These are phyloP conservation scores for Myripristis murdjan DNA, from an alignment of 2,797 vertebrate genomes.

Conservation along the genomic window DNA sequence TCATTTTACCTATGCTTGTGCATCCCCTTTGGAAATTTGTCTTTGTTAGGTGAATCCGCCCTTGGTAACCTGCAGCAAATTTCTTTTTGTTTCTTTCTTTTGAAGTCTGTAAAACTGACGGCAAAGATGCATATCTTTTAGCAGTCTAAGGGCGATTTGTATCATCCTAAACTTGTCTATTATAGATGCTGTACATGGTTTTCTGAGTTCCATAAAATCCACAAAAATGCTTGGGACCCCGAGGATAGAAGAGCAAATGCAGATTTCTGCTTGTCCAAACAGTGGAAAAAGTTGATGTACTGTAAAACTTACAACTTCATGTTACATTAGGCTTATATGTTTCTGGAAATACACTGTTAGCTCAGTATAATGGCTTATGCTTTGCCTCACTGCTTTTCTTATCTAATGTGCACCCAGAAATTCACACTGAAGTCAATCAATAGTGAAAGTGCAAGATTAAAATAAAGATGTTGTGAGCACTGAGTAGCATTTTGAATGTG, in stretches of 20 bases:
- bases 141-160: no score
- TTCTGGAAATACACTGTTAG: background rate
- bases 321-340: no score
- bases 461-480: background rate
- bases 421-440: background rate
- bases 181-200: background rate
- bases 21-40: no score
- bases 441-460: slow-evolving; percentile 6
- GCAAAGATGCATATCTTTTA: background rate
- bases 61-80: no score
- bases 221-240: background rate
- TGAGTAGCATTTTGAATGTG: background rate
- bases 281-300: background rate
- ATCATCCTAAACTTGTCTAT: background rate
- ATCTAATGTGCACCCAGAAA: background rate
- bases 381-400: background rate
- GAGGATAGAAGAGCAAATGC: no score
- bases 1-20: no score
- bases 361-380: no score
- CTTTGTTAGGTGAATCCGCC: no score
- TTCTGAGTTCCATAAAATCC: background rate
- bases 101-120: background rate
- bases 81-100: no score
- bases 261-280: no score
- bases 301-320: no score